A percentile compares a stretch with the other conserved stretches of the same genome.
phyloP scores from a whole-genome alignment of 2,113 vertebrate species.

The Crotalus tigris region DNA sequence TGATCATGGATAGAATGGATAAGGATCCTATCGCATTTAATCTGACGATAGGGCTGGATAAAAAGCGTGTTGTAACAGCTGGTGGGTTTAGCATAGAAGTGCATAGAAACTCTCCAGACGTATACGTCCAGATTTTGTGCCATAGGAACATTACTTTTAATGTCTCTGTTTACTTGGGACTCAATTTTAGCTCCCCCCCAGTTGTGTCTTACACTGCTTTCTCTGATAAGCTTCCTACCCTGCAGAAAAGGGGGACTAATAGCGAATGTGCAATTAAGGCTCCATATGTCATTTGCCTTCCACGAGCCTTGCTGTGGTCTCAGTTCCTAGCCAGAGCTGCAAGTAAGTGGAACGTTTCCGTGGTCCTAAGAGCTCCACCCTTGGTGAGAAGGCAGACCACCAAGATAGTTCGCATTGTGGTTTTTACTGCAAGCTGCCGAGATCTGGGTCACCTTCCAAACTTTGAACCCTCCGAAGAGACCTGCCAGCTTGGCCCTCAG shows the following conservation, averaged over 20 bases:
- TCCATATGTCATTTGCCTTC: slow-evolving; percentile 64
- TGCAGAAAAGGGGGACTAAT: not conserved
- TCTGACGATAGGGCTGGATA: slow-evolving; percentile 55
- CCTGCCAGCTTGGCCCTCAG: slow-evolving; percentile 50
- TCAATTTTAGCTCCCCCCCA: slow-evolving; percentile 3
- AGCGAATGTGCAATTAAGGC: slow-evolving; percentile 26
- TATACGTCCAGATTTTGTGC: slow-evolving; percentile 67
- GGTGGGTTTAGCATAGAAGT: slow-evolving; percentile 64
- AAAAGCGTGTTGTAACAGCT: slow-evolving; percentile 15
- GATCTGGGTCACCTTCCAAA: slow-evolving; percentile 49
- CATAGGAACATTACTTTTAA: slow-evolving; percentile 51
- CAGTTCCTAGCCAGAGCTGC: accelerated
- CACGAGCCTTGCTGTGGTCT: slow-evolving; percentile 47
- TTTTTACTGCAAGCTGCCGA: slow-evolving; percentile 62
- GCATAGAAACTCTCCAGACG: not conserved
- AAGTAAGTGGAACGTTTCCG: not conserved
- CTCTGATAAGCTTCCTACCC: slow-evolving; percentile 30
- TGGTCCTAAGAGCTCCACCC: slow-evolving; percentile 46
- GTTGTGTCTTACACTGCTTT: slow-evolving; percentile 50
- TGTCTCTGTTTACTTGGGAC: slow-evolving; percentile 51
- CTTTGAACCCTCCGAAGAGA: slow-evolving; percentile 48
- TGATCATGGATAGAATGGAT: slow-evolving; percentile 53
- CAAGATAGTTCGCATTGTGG: slow-evolving; percentile 45
- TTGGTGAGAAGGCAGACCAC: slow-evolving; percentile 32
- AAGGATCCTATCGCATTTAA: slow-evolving; percentile 6